Percentiles rank a stretch among this genome's conserved stretches.
phyloP scores from a whole-genome alignment of 2,113 vertebrate genomes.

The Neoarius graeffei region DNA sequence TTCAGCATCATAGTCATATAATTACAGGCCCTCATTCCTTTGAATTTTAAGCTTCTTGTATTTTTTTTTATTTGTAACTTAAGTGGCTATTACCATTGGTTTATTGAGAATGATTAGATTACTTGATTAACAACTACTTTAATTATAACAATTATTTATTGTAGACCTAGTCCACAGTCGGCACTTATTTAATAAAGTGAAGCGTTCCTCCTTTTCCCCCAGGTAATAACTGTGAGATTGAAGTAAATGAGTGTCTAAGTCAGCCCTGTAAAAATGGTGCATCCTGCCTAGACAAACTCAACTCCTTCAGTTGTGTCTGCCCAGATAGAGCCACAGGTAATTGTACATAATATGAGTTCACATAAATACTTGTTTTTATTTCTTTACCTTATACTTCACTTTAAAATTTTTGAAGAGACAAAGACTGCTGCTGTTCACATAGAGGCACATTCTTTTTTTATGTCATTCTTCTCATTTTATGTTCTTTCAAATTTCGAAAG shows the following conservation, averaged over 20 bases:
- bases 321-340: constrained; percentile 76
- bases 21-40: not conserved
- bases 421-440: not conserved
- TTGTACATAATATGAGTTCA: not conserved
- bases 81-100: not conserved
- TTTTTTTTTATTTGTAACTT: not conserved
- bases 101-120: not conserved
- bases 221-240: constrained; percentile 79
- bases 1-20: not conserved
- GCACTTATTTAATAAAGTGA: constrained; percentile 54
- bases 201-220: constrained; percentile 54
- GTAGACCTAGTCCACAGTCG: not conserved
- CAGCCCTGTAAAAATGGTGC: constrained; percentile 73
- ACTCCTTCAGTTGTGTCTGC: constrained; percentile 76
- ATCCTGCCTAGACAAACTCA: constrained; percentile 73
- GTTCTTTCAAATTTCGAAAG: constrained; percentile 52
- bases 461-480: constrained; percentile 50
- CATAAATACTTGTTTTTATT: not conserved
- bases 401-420: not conserved
- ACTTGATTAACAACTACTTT: not conserved
- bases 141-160: not conserved
- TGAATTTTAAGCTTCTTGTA: not conserved
- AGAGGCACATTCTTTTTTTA: not conserved
- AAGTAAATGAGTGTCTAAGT: constrained; percentile 79
- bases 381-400: not conserved